These are phyloP conservation scores for Loris lydekkerianus DNA, from an alignment of 2,797 vertebrate genomes.

Conservation along the genomic window DNA sequence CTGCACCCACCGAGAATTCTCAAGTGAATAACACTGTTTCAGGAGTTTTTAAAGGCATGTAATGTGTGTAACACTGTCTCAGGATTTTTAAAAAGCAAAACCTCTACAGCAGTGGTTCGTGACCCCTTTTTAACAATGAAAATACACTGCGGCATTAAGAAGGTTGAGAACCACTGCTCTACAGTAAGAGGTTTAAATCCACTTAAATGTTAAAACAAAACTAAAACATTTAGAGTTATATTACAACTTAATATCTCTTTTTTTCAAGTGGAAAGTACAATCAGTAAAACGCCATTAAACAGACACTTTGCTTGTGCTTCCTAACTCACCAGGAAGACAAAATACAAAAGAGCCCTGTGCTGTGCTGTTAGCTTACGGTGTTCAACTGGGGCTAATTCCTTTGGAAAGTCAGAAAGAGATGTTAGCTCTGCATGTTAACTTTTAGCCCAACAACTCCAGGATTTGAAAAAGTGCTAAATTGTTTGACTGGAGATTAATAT, in stretches of 20 bases:
- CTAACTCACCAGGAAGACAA: not conserved
- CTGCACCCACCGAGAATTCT: not conserved
- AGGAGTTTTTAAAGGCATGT: not conserved
- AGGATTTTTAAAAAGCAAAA: not conserved
- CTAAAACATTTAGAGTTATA: not conserved
- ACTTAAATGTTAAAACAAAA: not conserved
- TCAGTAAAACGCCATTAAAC: not conserved
- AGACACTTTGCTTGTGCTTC: not conserved
- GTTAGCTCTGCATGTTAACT: not conserved
- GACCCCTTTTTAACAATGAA: too few species aligned
- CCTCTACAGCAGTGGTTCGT: not conserved
- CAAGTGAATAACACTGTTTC: not conserved
- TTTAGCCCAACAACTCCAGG: not conserved
- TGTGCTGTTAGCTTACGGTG: rapidly evolving
- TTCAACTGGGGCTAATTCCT: not conserved
- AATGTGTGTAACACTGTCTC: not conserved
- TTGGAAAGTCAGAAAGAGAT: not conserved
- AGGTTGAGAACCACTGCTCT: not conserved
- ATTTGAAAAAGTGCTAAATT: not conserved
- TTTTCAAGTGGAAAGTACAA: not conserved
- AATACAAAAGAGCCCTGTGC: not conserved
- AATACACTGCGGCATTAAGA: too few species aligned
- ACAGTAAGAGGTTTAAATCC: not conserved
- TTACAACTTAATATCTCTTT: not conserved
- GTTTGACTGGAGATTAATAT: not conserved